These are phyloP conservation scores for Caenorhabditis sp. DNA, from an alignment of 2,888 invertebrate genomes.

Conservation along the genomic window DNA sequence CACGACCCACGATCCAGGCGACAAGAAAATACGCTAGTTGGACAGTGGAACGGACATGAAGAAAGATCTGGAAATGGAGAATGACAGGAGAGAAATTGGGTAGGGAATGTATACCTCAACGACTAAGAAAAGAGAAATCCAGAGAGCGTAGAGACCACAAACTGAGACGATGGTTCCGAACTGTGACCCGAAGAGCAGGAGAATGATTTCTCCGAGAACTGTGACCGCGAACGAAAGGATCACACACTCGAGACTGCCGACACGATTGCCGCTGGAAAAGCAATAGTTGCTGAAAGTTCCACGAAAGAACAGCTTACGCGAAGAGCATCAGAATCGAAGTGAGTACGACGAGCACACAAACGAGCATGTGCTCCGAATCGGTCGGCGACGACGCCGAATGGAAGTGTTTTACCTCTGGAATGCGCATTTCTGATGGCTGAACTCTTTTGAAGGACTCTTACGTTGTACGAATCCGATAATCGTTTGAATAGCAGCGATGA, in stretches of 20 bases:
- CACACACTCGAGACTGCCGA: constrained; percentile 19
- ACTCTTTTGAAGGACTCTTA: neutral
- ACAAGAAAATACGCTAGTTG: constrained; percentile 59
- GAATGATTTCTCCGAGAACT: constrained; percentile 21
- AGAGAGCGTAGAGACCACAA: constrained; percentile 30
- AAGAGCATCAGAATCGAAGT: constrained; percentile 15
- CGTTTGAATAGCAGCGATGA: constrained; percentile 40
- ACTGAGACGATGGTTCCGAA: constrained; percentile 19
- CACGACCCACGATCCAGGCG: constrained; percentile 51
- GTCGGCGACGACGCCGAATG: constrained; percentile 9
- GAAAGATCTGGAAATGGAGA: constrained; percentile 35
- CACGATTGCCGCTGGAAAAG: constrained; percentile 35
- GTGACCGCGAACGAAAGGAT: constrained; percentile 23
- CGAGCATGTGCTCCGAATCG: constrained; percentile 1
- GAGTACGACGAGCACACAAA: constrained; percentile 28
- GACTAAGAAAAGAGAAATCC: constrained; percentile 47
- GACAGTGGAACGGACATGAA: constrained; percentile 41
- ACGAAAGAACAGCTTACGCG: constrained; percentile 18
- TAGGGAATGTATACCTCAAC: constrained; percentile 30
- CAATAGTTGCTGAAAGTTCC: neutral
- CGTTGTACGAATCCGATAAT: constrained; percentile 58
- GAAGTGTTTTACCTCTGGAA: constrained; percentile 44
- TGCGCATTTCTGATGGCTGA: neutral
- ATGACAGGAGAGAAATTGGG: neutral
- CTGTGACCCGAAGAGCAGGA: constrained; percentile 18